Percentiles rank a stretch among this genome's conserved stretches.
These are phyloP conservation scores for Barnardius zonarius DNA, from an alignment of 2,113 vertebrate genomes.

Conservation along the genomic window DNA sequence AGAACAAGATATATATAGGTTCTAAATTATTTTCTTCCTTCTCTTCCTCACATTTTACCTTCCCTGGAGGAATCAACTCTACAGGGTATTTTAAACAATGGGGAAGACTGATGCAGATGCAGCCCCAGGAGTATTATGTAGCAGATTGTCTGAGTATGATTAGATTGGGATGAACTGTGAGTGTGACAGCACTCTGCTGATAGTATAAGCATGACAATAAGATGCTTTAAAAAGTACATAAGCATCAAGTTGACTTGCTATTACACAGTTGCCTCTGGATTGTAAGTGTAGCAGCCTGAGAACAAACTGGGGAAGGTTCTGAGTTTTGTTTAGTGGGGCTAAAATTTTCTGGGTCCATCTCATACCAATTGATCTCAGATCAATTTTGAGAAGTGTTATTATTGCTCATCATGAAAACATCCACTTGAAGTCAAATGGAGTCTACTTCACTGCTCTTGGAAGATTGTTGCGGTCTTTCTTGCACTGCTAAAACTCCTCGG, in stretches of 20 bases:
- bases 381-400: not conserved
- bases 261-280: not conserved
- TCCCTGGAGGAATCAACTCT: not conserved
- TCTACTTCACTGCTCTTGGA: not conserved
- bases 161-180: not conserved
- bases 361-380: not conserved
- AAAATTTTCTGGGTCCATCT: not conserved
- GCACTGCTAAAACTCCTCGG: not conserved
- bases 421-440: not conserved
- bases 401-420: not conserved
- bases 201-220: not conserved
- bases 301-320: not conserved
- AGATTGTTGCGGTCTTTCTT: not conserved
- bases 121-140: not conserved
- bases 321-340: not conserved
- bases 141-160: not conserved
- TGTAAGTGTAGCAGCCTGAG: not conserved
- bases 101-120: not conserved
- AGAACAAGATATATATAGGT: not conserved
- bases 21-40: conserved; percentile 5
- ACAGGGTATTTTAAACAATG: not conserved
- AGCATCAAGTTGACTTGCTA: not conserved
- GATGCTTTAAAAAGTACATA: not conserved
- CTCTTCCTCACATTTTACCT: not conserved
- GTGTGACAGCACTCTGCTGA: not conserved